Evolutionary conservation across 2,888 invertebrate species (phyloP).

Genomic region (Apoderus coryli): DNA sequence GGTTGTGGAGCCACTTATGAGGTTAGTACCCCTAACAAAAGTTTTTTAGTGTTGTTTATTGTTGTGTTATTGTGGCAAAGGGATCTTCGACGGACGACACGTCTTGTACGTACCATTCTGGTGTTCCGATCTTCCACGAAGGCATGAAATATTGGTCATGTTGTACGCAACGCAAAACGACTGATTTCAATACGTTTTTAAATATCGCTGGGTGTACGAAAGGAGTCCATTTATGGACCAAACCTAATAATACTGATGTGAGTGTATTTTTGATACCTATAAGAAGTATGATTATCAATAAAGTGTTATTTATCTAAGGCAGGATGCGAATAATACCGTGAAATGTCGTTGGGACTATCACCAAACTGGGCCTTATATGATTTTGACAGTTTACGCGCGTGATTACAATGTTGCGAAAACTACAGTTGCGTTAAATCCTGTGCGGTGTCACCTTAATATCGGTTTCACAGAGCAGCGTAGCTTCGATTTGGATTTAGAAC

Average conservation of each 20-base stretch:
- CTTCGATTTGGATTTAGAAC: slow-evolving; percentile 58
- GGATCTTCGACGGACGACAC: slow-evolving; percentile 46
- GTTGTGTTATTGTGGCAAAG: too few relatives aligned
- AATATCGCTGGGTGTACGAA: slow-evolving; percentile 79
- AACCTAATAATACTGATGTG: background rate
- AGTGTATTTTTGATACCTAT: too few relatives aligned
- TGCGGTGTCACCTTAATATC: slow-evolving; percentile 65
- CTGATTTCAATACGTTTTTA: slow-evolving; percentile 86
- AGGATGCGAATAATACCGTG: slow-evolving; percentile 28
- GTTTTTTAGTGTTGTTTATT: too few relatives aligned
- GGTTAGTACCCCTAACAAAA: too few relatives aligned
- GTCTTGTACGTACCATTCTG: slow-evolving; percentile 64
- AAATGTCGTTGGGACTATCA: slow-evolving; percentile 90
- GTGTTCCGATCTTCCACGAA: slow-evolving; percentile 88
- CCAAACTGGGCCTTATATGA: slow-evolving; percentile 75
- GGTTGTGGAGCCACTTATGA: slow-evolving; percentile 61
- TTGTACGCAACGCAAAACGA: slow-evolving; percentile 80
- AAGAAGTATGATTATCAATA: too few relatives aligned
- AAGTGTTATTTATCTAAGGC: too few relatives aligned
- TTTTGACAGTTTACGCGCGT: slow-evolving; percentile 83
- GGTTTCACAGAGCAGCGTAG: slow-evolving; percentile 55
- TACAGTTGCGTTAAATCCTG: slow-evolving; percentile 66
- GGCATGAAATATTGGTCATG: slow-evolving; percentile 97
- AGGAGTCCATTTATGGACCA: slow-evolving; percentile 73
- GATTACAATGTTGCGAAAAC: slow-evolving; percentile 68